Evolutionary conservation across 2,113 vertebrate genomes (phyloP).

Genomic region (Morone saxatilis): DNA sequence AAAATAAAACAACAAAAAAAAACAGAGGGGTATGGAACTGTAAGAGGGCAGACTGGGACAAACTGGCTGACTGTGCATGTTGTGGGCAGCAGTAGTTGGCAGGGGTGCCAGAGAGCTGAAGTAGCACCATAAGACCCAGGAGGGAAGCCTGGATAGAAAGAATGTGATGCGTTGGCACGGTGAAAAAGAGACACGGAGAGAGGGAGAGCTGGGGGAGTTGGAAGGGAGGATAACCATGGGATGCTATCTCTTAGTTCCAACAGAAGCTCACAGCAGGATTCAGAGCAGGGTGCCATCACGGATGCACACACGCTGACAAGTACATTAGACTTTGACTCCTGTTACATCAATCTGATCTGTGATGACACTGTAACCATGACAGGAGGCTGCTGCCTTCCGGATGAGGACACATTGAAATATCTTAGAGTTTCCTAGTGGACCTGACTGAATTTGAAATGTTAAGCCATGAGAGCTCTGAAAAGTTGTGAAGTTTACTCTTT

Average conservation of each 20-base stretch:
- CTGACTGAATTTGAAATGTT: not conserved
- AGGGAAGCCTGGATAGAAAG: slow-evolving; percentile 40
- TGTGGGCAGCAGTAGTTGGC: slow-evolving; percentile 47
- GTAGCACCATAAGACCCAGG: slow-evolving; percentile 45
- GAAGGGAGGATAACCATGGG: slow-evolving; percentile 29
- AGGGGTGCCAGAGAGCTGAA: slow-evolving; percentile 51
- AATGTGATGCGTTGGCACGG: slow-evolving; percentile 55
- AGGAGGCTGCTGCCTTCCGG: slow-evolving; percentile 26
- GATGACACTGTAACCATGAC: slow-evolving; percentile 36
- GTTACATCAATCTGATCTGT: slow-evolving; percentile 38
- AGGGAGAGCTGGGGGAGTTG: not conserved
- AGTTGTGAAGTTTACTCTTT: not conserved
- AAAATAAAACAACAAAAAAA: not conserved
- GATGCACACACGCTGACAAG: slow-evolving; percentile 58
- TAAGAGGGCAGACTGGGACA: slow-evolving; percentile 49
- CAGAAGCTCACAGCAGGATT: slow-evolving; percentile 60
- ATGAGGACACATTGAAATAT: not conserved
- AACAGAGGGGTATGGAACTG: slow-evolving; percentile 26
- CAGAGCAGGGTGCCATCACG: slow-evolving; percentile 56
- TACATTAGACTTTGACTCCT: slow-evolving; percentile 49
- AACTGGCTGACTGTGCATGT: slow-evolving; percentile 47
- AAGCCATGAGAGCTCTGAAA: not conserved
- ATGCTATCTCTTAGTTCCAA: slow-evolving; percentile 43
- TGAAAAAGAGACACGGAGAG: slow-evolving; percentile 46
- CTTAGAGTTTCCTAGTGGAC: not conserved